Evolutionary conservation across 2,888 invertebrate genomes (phyloP), one percentile per base, ranked within the genome.

Genomic region (Lasius fuliginosus): DNA sequence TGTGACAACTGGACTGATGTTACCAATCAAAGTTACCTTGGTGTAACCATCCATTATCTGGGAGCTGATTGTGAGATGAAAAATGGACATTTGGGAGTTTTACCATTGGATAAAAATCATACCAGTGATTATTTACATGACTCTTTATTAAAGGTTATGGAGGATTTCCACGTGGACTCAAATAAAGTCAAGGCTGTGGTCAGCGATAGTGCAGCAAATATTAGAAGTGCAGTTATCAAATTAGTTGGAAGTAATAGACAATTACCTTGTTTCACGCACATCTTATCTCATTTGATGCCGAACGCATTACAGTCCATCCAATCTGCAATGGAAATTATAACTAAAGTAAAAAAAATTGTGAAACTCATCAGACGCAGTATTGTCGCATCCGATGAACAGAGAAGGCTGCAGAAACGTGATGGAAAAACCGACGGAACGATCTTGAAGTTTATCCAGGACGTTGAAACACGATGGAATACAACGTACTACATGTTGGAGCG

Each of bases 281-380:
- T 64, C n/a, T 4, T 64, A 64, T 64, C 36, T 12, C 64, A 64
- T 64, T 64, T 64, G 11, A 40, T 64, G 36, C 40, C 40, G 11
- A 64, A 64, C 9, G 62, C 30, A 33, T 3, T 33, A 33, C 64
- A 64, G 11, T 40, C 64, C 36, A 40, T 64, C 64, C 64, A 64
- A 64, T 11, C 64, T 64, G 64, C 64, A 3, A 36, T 64, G n/a
- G 62, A 33, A 64, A 64, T 64, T 64, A 64, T 64, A 64, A 64
- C 9, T n/a, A 64, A 64, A 8, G n/a, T 9, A 33, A 64, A 64
- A 64, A 64, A 64, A 2, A 64, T 64, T 36, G 62, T 64, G 33
- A 64, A 2, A 2, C 62, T 64, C n/a, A 33, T 15, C 33, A 64
- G n/a, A 18, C 62, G 36, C 23, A 64, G 36, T 64, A 23, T 36